Conservation (phyloP, 2,113 vertebrate genomes). For the Candoia aspera region DNA sequence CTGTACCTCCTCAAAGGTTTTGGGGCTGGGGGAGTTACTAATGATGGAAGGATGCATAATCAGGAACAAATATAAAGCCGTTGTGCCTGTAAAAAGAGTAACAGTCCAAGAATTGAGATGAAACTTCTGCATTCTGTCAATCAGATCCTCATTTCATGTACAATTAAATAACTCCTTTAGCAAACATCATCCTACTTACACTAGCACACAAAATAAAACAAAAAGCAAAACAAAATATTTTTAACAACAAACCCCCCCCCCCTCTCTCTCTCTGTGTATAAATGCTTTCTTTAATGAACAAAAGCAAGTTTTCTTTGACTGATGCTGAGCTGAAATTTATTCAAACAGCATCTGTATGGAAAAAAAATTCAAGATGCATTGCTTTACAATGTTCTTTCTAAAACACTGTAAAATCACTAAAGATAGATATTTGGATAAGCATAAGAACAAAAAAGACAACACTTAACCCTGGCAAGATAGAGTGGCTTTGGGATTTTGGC, state of each 20-base stretch:
- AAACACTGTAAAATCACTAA: not conserved
- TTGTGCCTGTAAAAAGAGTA: slow-evolving; percentile 87
- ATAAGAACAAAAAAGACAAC: not conserved
- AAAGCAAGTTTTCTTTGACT: not conserved
- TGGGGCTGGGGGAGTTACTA: slow-evolving; percentile 96
- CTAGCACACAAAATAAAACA: slow-evolving; percentile 6
- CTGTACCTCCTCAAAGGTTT: slow-evolving; percentile 99
- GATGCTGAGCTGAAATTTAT: not conserved
- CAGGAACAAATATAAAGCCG: slow-evolving; percentile 97
- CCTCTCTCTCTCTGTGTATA: no score
- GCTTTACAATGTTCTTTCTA: not conserved
- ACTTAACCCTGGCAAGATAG: not conserved
- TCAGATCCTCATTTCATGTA: not conserved
- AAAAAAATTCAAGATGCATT: not conserved
- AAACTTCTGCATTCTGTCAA: not conserved
- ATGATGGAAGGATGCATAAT: slow-evolving; percentile 98
- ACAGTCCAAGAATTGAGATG: slow-evolving; percentile 57
- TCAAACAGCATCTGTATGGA: slow-evolving; percentile 7
- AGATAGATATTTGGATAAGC: not conserved
- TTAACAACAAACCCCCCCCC: no score
- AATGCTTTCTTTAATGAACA: slow-evolving; percentile 2
- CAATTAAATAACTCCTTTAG: slow-evolving; percentile 1
- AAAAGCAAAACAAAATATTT: not conserved
- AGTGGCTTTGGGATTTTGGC: not conserved
- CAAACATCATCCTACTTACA: not conserved